Evolutionary conservation across 1,140 invertebrate genomes (phyloP), one percentile per base, ranked within the genome.

Genomic region (Acarapis woodi): DNA sequence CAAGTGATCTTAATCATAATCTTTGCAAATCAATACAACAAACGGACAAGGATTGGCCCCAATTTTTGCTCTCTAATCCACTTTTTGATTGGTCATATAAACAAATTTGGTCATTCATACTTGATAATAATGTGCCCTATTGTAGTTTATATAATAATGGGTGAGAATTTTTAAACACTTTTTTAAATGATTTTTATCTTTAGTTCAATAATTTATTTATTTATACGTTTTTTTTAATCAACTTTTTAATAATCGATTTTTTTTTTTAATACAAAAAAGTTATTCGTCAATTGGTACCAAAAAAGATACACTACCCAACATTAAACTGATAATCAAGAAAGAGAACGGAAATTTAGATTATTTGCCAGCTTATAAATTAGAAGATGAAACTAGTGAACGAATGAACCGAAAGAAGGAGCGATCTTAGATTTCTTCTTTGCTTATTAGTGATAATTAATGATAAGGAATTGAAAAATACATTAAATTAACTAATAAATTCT

Each of bases 51-150:
- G 68, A 61, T 32, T 94, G 85, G 85, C 82, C 85, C 3, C 58
- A 67, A 49, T 59, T 87, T 38, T 71, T 87, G 62, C 59, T 85
- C 19, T 66, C 90, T 6, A 78, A 66, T 54, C 82, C 85, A 0
- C 57, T 94, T 19, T 58, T 93, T 4, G 65, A 87, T 45, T 94
- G 83, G 83, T 64, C 61, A 6, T 93, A 88, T 51, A 62, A 62
- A 9, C 67, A 87, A 47, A 66, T 94, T 34, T 94, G 87, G 85
- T 62, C 64, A 38, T 90, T 85, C 49, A 59, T 93, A 5, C 53
- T 73, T 9, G 51, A 63, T 14, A 59, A 74, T 30, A 58, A 68
- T 42, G 64, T 93, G 32, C 71, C 80, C 30, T 93, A 88, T 50
- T 93, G 85, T 52, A 60, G 58, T 15, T 59, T 94, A 0, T 93